Base-by-base conservation (phyloP, 2,113 vertebrate genomes). In the Amia ocellicauda region DNA sequence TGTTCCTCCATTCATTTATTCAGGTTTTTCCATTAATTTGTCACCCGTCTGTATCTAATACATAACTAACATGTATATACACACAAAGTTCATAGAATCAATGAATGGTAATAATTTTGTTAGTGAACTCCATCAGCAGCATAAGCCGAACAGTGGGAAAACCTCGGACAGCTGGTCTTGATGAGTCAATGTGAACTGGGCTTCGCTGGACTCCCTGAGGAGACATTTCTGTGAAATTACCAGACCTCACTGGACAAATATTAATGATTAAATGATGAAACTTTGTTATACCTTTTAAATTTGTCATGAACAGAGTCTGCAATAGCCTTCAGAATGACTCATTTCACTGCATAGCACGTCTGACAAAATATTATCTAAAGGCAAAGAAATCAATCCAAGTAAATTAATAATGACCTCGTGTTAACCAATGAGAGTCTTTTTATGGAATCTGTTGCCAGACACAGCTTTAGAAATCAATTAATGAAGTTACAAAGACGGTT, bases 231-330 rank as follows among this genome's bases (percentile, higher is more conserved):
- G 31, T 7, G 31, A 4, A 5, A 47, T 47, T 47, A 17, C 45
- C 7, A 47, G 45, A n/a, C n/a, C 45, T 47, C 45, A 47, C 8
- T 27, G 11, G 56, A 41, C 23, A 20, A 47, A 47, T 52, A 51
- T 36, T 26, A 66, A 66, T 66, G 40, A 59, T 52, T 52, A 66
- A 51, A 58, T 60, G 29, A 66, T 59, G 51, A 66, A 51, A 52
- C 22, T 17, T 42, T 27, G 29, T 26, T 13, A 55, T 42, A 49
- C 27, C 55, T 24, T 50, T 58, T 66, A 55, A 58, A 66, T 66
- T 23, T 62, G 36, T 23, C 1, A 53, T 40, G 26, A 53, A 52
- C 22, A 45, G 7, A 5, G 28, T 24, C 29, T 22, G 24, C 42
- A 40, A 23, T 42, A 51, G 14, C 17, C 23, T 41, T 53, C 31